These are phyloP conservation scores for Nephila pilipes DNA, from an alignment of 1,140 invertebrate species.

Conservation along the genomic window DNA sequence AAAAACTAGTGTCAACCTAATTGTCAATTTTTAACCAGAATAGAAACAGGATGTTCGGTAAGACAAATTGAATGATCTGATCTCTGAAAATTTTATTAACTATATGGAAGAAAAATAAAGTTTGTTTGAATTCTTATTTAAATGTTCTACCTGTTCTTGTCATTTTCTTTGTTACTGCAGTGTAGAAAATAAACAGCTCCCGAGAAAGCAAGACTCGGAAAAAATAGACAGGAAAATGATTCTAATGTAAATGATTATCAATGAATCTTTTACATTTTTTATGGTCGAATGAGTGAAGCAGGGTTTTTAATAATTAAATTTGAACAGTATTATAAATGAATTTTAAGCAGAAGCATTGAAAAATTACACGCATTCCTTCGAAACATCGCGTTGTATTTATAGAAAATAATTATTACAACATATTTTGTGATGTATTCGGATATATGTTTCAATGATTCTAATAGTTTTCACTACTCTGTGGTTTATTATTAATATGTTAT, in stretches of 20 bases:
- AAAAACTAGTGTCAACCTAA: not conserved
- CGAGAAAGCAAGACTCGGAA: not conserved
- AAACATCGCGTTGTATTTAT: too few species aligned
- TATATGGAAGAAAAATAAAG: not conserved
- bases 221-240: not conserved
- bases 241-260: not conserved
- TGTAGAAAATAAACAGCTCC: not conserved
- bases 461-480: too few species aligned
- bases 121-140: not conserved
- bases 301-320: too few species aligned
- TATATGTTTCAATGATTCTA: too few species aligned
- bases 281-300: too few species aligned
- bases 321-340: too few species aligned
- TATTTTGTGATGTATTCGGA: too few species aligned
- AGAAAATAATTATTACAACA: too few species aligned
- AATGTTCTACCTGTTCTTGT: not conserved
- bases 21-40: not conserved
- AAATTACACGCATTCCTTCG: too few species aligned
- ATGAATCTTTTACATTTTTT: not conserved
- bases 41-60: not conserved
- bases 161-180: not conserved
- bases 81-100: constrained; percentile 34
- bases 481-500: too few species aligned
- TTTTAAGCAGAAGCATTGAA: too few species aligned
- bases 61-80: constrained; percentile 54